Evolutionary conservation across 1,140 invertebrate species (phyloP), one percentile per base, ranked within the genome.

Genomic region (Nymphalis io): DNA sequence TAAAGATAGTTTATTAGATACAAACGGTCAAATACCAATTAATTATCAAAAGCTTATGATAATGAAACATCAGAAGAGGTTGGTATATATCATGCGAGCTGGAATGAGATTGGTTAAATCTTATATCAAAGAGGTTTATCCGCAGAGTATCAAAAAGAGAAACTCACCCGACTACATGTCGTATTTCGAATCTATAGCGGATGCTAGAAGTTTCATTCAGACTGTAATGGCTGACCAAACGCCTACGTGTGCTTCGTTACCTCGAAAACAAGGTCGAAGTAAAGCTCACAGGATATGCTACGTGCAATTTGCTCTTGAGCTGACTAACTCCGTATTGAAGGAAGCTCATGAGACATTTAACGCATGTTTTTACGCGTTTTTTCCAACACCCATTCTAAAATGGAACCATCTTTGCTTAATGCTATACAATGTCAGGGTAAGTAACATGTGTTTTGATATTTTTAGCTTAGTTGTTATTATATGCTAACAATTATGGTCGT

Each of bases 291-390:
- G 85, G 60, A 75, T 79, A 18, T 90, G 88, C 68, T 84, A 84
- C 44, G 77, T 83, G 8, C 84, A 84, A 63, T 88, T 82, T 79
- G 91, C 92, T 5, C 79, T 93, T n/a, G 89, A 94, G 70, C 92
- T 95, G 92, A 94, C 93, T 0, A 92, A 92, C 33, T 93, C 94
- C 42, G 96, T 99, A 65, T 89, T 99, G 13, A 95, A 97, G 33
- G 98, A 99, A 81, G 98, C 97, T 79, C 97, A 98, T 78, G 93
- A 95, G 61, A 98, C 97, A 11, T 98, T 98, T 85, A 96, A 97
- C 3, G 93, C 95, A 3, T 98, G 98, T 88, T 99, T 98, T 82
- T 97, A 99, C 90, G 97, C 97, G 0, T 99, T 99, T 92, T 99
- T 98, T 92, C 98, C 98, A 0, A 99, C 97, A 1, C 96, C 96